Evolutionary conservation across 2,797 vertebrate genomes (phyloP), one percentile per base, ranked within the genome.

Genomic region (Pangasius sanitwongsei): DNA sequence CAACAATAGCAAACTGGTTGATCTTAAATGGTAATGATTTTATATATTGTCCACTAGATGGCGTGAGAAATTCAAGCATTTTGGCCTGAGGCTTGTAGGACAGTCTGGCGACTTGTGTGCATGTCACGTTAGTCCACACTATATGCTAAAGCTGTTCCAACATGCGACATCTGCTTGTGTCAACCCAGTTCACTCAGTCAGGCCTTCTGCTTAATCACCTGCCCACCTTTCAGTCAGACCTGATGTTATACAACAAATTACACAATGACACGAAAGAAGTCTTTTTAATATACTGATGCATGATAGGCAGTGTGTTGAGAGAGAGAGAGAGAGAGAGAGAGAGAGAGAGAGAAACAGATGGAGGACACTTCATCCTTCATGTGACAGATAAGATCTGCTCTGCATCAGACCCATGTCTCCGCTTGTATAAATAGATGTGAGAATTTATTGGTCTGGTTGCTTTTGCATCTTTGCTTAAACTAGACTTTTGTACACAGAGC

Each of bases 41-140:
- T 77, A 55, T 55, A 63, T 15, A 1, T 67, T 50, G 67, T 65
- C 88, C 91, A 92, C 88, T 80, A 92, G 91, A 87, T 88, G 91
- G 90, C 75, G 5, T 25, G 31, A 88, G 53, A 31, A 78, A 28
- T 59, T 65, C 59, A 77, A 77, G 50, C 70, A 86, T 72, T 88
- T 59, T 70, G 65, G 44, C 53, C 13, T 16, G 31, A 59, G 0
- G n/a, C 31, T 37, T 28, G 48, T 63, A 44, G 81, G 77, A 69
- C 31, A 61, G 55, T 81, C 25, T 74, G 85, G 37, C 20, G 86
- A 12, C 23, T 25, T 78, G 41, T 31, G 69, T 83, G 41, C 20
- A 88, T 50, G 15, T 28, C 34, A 61, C 31, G 31, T 91, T 81
- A 89, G 57, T 57, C 69, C 13, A n/a, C 59, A 83, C 81, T 81